Conservation (phyloP, 2,113 vertebrate genomes). For the Callorhinus ursinus region DNA sequence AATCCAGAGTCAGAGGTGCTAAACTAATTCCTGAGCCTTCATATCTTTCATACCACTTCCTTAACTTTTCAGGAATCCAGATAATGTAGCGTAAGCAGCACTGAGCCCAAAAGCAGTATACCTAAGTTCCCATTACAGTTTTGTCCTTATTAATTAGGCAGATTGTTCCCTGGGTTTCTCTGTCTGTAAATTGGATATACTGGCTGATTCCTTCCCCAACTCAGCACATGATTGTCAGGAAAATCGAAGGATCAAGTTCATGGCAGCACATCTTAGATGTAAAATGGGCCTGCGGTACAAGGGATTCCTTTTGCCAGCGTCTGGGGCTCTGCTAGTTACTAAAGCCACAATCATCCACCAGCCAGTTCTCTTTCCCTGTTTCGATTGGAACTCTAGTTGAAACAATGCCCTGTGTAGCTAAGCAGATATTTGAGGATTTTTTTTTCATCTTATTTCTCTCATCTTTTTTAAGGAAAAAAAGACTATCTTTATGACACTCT, state of each 20-base stretch:
- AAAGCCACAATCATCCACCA: background rate
- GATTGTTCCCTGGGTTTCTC: background rate
- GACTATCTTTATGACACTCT: background rate
- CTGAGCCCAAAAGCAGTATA: background rate
- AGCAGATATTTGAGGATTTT: background rate
- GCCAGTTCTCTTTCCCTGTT: background rate
- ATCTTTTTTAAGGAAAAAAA: background rate
- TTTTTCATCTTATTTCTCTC: background rate
- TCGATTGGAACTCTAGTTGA: background rate
- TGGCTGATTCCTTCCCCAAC: background rate
- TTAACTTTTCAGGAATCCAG: background rate
- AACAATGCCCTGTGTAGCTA: background rate
- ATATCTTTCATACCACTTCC: background rate
- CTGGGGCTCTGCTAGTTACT: background rate
- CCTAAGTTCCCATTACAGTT: background rate
- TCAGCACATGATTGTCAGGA: background rate
- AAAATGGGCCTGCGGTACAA: background rate
- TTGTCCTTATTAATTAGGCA: background rate
- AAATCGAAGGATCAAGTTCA: background rate
- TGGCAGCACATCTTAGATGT: background rate
- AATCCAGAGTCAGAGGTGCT: background rate
- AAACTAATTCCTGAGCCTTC: conserved; percentile 27
- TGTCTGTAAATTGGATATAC: background rate
- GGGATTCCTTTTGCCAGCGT: background rate
- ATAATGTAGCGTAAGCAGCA: background rate